These are phyloP conservation scores for Pituophis catenifer DNA, from an alignment of 2,113 vertebrate genomes.

Conservation along the genomic window DNA sequence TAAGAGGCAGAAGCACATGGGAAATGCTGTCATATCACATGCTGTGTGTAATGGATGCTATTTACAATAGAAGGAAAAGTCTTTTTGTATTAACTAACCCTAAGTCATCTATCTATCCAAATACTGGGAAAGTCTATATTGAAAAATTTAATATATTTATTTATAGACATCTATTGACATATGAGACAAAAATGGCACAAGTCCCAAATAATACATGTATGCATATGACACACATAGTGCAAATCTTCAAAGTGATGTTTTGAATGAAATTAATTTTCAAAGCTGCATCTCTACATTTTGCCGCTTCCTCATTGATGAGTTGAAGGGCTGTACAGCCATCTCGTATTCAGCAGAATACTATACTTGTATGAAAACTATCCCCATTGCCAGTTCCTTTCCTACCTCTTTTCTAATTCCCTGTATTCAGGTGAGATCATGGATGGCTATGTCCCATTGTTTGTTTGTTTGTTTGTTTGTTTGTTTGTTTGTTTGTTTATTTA, in stretches of 20 bases:
- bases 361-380: background rate
- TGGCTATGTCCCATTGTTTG: background rate
- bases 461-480: no score
- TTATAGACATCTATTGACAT: background rate
- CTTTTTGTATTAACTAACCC: background rate
- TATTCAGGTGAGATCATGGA: background rate
- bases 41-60: background rate
- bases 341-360: background rate
- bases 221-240: background rate
- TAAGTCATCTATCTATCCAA: background rate
- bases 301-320: background rate
- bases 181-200: background rate
- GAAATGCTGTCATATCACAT: background rate
- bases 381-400: background rate
- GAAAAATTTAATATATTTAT: background rate
- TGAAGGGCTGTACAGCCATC: background rate
- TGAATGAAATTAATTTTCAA: background rate
- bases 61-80: background rate
- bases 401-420: background rate
- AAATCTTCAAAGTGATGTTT: background rate
- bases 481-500: no score
- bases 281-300: background rate
- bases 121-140: background rate
- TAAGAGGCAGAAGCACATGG: background rate
- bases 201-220: background rate